Base-by-base conservation (phyloP, 2,888 invertebrate genomes). In the Athalia rosae region DNA sequence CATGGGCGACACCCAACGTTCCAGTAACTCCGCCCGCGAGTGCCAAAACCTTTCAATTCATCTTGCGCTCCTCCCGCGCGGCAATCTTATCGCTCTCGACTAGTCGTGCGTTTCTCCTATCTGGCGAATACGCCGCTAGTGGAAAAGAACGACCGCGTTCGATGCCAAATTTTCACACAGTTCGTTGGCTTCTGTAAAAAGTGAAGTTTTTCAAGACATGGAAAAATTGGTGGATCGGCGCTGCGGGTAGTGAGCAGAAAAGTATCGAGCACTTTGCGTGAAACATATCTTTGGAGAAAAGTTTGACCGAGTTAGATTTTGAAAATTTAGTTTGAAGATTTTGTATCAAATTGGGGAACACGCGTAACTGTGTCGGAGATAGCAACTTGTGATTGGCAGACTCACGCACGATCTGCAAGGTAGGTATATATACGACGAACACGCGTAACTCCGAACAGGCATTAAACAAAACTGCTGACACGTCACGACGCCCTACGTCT, bases 91-190 rank as follows among this genome's bases (percentile, higher is more conserved):
- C 50, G 53, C 59, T 76, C 62, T 71, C 69, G 64, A 50, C 77
- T 71, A 43, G 48, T 41, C 76, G 28, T 67, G 47, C 69, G 41
- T 71, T n/a, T 71, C 77, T 58, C 78, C 64, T 64, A 71, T 63
- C 73, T 28, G 28, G 28, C 28, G 28, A 28, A 28, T 28, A 28
- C 28, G 28, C 28, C 28, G 28, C 28, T 2, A 28, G 28, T 28
- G 28, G 28, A 28, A 28, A 1, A 28, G 28, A 59, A 28, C 73
- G 59, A 73, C 45, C 62, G 50, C 62, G 11, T 73, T 80, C 81
- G 80, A 80, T 84, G 85, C 85, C 86, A 86, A 86, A 85, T 86
- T 85, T 84, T 84, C 82, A 81, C 82, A 81, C 79, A 82, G 83
- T 84, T 84, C 84, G 85, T 86, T 83, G 85, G 83, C 84, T 85